These are phyloP conservation scores for Tachina grossa DNA, from an alignment of 2,888 invertebrate genomes.

Conservation along the genomic window DNA sequence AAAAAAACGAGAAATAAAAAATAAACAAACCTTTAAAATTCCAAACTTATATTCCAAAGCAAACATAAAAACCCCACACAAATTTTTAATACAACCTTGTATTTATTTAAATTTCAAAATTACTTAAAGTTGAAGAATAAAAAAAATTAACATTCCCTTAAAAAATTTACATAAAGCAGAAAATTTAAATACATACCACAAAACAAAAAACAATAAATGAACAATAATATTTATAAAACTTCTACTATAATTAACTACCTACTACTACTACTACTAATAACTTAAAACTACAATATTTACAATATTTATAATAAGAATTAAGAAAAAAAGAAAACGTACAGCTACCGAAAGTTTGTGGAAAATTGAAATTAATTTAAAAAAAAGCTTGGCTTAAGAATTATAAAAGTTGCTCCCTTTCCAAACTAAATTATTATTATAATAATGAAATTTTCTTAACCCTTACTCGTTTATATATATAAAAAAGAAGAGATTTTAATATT, in stretches of 20 bases:
- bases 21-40: conserved; percentile 36
- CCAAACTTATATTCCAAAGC: conserved; percentile 35
- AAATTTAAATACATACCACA: conserved; percentile 34
- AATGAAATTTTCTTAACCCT: conserved; percentile 6
- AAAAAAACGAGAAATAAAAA: conserved; percentile 45
- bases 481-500: neutral
- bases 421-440: neutral
- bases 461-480: conserved; percentile 25
- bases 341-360: conserved; percentile 21
- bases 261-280: conserved; percentile 56
- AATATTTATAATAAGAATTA: conserved; percentile 49
- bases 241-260: conserved; percentile 54
- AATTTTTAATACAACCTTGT: conserved; percentile 33
- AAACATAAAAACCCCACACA: conserved; percentile 13
- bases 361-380: conserved; percentile 1
- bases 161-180: conserved; percentile 40
- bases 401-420: conserved; percentile 11
- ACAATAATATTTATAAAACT: conserved; percentile 71
- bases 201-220: conserved; percentile 70
- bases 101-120: conserved; percentile 43
- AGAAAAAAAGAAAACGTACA: neutral
- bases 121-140: conserved; percentile 1
- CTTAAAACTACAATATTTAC: conserved; percentile 53
- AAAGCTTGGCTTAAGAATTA: conserved; percentile 51
- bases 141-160: conserved; percentile 26